Evolutionary conservation across 2,888 invertebrate genomes (phyloP).

Genomic region (Arrhopalites spinosus): DNA sequence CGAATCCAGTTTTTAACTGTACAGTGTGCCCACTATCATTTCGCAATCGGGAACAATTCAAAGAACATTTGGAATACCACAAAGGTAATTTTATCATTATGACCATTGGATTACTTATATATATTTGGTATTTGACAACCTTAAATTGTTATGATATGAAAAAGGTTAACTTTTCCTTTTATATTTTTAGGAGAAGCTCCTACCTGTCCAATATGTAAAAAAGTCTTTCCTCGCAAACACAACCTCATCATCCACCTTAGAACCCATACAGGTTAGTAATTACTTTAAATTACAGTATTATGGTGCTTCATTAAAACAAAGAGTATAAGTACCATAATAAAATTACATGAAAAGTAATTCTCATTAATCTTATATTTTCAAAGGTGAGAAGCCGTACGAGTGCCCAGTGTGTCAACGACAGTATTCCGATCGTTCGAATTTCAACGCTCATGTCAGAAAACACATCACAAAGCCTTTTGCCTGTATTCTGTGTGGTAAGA

Average conservation of each 20-base stretch:
- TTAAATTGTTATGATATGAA: too few relatives aligned
- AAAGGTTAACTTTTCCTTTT: not conserved
- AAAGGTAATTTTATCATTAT: conserved; percentile 8
- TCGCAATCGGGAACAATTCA: conserved; percentile 6
- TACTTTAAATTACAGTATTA: not conserved
- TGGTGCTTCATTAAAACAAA: too few relatives aligned
- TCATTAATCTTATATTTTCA: too few relatives aligned
- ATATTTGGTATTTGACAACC: too few relatives aligned
- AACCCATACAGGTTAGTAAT: conserved; percentile 21
- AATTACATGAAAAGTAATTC: too few relatives aligned
- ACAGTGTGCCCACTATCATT: conserved; percentile 6
- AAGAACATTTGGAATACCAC: conserved; percentile 16
- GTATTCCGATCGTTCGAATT: conserved; percentile 18
- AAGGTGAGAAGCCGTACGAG: conserved; percentile 29
- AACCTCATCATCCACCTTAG: conserved; percentile 16
- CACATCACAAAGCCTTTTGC: conserved; percentile 14
- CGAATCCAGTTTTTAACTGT: conserved; percentile 9
- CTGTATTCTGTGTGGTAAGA: not conserved
- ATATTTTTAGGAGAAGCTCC: conserved; percentile 8
- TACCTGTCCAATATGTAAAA: conserved; percentile 12
- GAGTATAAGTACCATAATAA: too few relatives aligned
- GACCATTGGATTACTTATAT: too few relatives aligned
- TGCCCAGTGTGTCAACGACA: conserved; percentile 27
- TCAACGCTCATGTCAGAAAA: conserved; percentile 14
- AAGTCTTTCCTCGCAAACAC: conserved; percentile 20